Percentiles rank a stretch among this genome's conserved stretches.
Evolutionary conservation across 2,113 vertebrate species (phyloP).

Genomic region (Leptocoma aspasia): DNA sequence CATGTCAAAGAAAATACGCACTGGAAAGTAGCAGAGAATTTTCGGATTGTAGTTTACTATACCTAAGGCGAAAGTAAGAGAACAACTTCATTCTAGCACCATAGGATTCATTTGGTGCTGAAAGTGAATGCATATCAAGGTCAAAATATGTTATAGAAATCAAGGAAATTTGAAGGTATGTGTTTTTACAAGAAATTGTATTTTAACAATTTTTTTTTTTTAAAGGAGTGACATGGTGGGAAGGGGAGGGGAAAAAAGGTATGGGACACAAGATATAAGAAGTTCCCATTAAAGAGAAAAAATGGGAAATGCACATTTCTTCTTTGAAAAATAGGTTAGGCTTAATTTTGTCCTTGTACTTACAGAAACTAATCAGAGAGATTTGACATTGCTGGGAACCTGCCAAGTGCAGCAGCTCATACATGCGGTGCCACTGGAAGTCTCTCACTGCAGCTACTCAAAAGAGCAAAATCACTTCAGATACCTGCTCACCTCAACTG

Average conservation of each 20-base stretch:
- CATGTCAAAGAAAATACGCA: background rate
- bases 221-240: background rate
- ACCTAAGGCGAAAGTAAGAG: background rate
- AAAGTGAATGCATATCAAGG: background rate
- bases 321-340: constrained; percentile 50
- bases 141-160: background rate
- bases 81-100: background rate
- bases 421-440: constrained; percentile 11
- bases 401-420: constrained; percentile 36
- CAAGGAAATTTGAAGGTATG: background rate
- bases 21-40: background rate
- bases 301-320: constrained; percentile 7
- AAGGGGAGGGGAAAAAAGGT: background rate
- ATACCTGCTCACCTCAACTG: background rate
- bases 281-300: constrained; percentile 10
- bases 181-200: background rate
- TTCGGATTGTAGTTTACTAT: background rate
- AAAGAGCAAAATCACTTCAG: constrained; percentile 28
- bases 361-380: constrained; percentile 66
- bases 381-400: constrained; percentile 51
- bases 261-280: background rate
- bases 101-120: background rate
- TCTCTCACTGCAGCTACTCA: constrained; percentile 16
- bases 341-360: constrained; percentile 68
- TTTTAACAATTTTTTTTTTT: background rate